A percentile compares a stretch with the other conserved stretches of the same genome.
Evolutionary conservation across 64 coral and sea anemone genomes (phyloP).

Genomic region (Catalaphyllia jardinei): DNA sequence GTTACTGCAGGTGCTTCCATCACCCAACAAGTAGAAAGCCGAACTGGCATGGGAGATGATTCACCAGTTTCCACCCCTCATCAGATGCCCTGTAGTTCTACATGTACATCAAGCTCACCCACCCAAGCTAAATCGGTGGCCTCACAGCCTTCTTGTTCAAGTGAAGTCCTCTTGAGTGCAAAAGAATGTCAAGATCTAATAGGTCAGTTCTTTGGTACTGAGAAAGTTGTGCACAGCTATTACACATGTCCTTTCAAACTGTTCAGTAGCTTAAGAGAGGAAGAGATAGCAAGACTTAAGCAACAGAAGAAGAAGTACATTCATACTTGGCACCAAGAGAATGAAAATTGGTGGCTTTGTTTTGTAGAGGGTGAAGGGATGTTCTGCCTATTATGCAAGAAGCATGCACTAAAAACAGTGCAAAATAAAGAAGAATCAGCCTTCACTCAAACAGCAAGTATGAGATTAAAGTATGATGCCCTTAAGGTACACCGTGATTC

Average conservation of each 20-base stretch:
- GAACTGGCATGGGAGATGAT: conserved; percentile 52
- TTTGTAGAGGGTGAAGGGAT: conserved; percentile 69
- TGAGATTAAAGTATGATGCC: conserved; percentile 35
- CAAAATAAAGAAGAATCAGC: conserved; percentile 51
- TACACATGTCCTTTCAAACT: conserved; percentile 52
- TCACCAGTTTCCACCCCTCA: conserved; percentile 59
- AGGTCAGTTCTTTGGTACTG: conserved; percentile 33
- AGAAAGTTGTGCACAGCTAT: conserved; percentile 45
- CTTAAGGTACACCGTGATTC: conserved; percentile 31
- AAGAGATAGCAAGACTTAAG: conserved; percentile 41
- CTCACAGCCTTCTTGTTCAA: conserved; percentile 41
- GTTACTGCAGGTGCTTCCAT: conserved; percentile 26
- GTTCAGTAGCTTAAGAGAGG: conserved; percentile 18
- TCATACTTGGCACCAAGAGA: conserved; percentile 60
- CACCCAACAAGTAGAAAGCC: conserved; percentile 59
- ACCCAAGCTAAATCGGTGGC: conserved; percentile 31
- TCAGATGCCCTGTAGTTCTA: conserved; percentile 50
- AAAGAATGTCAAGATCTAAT: conserved; percentile 47
- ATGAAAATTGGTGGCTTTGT: conserved; percentile 65
- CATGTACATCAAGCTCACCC: conserved; percentile 39
- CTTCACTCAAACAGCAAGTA: conserved; percentile 23
- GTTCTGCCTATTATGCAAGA: conserved; percentile 64
- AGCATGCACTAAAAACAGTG: conserved; percentile 40
- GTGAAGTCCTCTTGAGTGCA: conserved; percentile 29
- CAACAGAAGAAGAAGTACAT: conserved; percentile 50